These are phyloP conservation scores for Tauraco hartlaubi DNA, from an alignment of 2,797 vertebrate genomes.

Conservation along the genomic window DNA sequence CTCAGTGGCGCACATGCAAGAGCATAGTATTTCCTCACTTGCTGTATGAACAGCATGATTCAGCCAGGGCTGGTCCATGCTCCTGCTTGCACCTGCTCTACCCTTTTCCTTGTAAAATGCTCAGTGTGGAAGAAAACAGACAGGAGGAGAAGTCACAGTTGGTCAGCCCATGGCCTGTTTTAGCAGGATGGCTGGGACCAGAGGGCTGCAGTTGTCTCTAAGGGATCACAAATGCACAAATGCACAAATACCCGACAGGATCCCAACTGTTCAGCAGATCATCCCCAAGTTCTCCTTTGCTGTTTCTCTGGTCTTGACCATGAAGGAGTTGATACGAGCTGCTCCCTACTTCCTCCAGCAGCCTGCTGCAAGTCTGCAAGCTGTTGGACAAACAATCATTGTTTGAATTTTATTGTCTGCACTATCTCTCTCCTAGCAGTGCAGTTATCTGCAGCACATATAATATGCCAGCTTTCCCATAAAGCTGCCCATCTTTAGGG, in stretches of 20 bases:
- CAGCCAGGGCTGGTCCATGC: background rate
- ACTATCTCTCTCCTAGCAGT: background rate
- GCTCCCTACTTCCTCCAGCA: background rate
- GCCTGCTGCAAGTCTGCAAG: background rate
- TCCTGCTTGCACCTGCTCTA: background rate
- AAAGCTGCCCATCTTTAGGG: background rate
- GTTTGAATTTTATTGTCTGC: background rate
- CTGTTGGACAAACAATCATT: background rate
- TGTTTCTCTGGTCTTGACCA: background rate
- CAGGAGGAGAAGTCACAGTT: accelerated
- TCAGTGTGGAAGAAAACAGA: background rate
- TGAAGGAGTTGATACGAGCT: background rate
- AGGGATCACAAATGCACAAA: background rate
- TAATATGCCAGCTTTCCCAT: background rate
- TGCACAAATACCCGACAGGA: accelerated
- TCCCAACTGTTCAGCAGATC: background rate
- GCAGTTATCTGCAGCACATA: background rate
- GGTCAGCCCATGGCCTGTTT: accelerated
- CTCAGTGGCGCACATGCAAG: background rate
- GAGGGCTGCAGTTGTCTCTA: background rate
- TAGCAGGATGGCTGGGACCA: background rate
- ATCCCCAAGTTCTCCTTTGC: background rate
- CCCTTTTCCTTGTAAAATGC: background rate
- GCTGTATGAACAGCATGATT: background rate
- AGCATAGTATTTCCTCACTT: background rate